phyloP scores from a whole-genome alignment of 2,888 invertebrate species.

The Synanthedon tipuliformis region DNA sequence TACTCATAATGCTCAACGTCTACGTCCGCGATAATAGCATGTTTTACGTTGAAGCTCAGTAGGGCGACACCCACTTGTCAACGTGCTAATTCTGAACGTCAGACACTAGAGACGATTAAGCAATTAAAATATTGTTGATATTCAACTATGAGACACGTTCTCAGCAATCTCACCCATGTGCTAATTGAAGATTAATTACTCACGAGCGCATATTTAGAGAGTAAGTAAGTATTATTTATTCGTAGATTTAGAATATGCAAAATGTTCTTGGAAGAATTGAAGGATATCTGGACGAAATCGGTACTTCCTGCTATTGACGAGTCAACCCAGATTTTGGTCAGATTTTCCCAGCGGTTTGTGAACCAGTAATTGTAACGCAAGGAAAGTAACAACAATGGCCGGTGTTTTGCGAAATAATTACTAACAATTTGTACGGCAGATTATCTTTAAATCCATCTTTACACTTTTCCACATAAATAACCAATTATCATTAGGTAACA shows the following conservation, averaged over 20 bases:
- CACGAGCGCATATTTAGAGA: not conserved
- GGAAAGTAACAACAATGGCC: conserved; percentile 42
- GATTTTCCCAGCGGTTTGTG: conserved; percentile 33
- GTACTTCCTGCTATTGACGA: conserved; percentile 26
- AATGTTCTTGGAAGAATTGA: too few species aligned
- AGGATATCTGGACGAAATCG: not conserved
- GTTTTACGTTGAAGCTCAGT: too few species aligned
- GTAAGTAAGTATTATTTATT: too few species aligned
- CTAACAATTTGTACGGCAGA: conserved; percentile 25
- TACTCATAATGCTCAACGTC: too few species aligned
- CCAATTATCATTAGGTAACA: conserved; percentile 7
- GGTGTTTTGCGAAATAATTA: conserved; percentile 35
- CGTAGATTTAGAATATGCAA: too few species aligned
- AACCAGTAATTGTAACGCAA: conserved; percentile 13
- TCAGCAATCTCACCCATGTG: not conserved
- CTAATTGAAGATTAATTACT: not conserved
- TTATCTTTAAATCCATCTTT: conserved; percentile 22
- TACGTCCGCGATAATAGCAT: too few species aligned
- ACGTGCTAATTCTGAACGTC: not conserved
- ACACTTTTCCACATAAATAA: conserved; percentile 22
- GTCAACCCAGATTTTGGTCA: conserved; percentile 15
- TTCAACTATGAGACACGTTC: not conserved
- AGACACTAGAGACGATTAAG: not conserved
- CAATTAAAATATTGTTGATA: not conserved
- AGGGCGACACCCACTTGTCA: not conserved